Percentiles rank a stretch among this genome's conserved stretches.
These are phyloP conservation scores for Cephus cinctus DNA, from an alignment of 1,140 invertebrate genomes.

Conservation along the genomic window DNA sequence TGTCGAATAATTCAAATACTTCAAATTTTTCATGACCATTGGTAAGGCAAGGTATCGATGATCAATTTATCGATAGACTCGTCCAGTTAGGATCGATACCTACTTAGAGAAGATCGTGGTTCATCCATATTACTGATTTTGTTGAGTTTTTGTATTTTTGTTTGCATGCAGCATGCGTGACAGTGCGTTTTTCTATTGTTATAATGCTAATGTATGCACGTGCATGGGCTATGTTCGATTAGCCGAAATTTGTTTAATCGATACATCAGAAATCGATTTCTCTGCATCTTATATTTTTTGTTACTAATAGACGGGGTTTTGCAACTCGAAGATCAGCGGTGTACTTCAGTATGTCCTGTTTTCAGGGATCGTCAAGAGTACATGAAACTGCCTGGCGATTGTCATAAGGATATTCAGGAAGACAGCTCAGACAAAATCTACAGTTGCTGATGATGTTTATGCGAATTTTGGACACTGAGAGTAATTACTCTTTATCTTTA, in stretches of 20 bases:
- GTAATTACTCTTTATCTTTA: neutral
- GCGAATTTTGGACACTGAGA: no score
- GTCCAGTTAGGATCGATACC: no score
- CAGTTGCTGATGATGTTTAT: neutral
- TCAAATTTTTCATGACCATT: no score
- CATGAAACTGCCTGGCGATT: conserved; percentile 35
- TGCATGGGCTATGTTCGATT: neutral
- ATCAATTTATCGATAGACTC: no score
- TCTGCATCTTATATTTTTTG: neutral
- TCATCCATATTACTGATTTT: no score
- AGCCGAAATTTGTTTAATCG: neutral
- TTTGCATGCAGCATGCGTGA: neutral
- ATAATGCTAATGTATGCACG: neutral
- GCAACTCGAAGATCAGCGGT: neutral
- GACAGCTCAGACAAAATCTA: neutral
- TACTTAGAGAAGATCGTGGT: no score
- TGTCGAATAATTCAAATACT: no score
- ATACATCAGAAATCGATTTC: neutral
- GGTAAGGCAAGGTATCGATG: no score
- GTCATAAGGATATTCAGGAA: conserved; percentile 27
- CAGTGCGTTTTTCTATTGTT: neutral
- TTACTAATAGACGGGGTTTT: neutral
- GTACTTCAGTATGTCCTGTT: conserved; percentile 19
- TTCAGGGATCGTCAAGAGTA: conserved; percentile 45
- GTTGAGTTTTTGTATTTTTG: neutral